phyloP scores from a whole-genome alignment of 37 sponge, comb jelly and placozoan genomes.

The Halisarca cf. caerulea region DNA sequence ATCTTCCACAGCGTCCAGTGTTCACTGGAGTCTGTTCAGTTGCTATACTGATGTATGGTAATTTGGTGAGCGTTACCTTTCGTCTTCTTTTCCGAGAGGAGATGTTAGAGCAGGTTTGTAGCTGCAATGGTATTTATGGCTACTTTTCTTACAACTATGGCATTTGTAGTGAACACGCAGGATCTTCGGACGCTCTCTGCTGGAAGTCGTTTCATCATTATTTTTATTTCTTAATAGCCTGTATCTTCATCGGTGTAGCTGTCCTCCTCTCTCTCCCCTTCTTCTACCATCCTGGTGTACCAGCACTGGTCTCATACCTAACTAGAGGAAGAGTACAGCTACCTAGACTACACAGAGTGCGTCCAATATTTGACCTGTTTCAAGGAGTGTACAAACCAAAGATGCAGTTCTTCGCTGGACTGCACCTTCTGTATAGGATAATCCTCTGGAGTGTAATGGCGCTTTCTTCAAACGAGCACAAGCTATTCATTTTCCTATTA shows the following conservation, averaged over 20 bases:
- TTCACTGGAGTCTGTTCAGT: background rate
- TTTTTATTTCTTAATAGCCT: background rate
- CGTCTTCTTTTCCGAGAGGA: background rate
- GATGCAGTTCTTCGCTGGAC: slow-evolving; percentile 5
- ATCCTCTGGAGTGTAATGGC: background rate
- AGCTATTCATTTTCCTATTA: background rate
- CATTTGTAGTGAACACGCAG: too few species aligned
- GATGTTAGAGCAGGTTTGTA: too few species aligned
- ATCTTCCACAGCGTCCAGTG: background rate
- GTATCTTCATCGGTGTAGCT: background rate
- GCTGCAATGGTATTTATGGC: too few species aligned
- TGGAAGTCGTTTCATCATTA: background rate
- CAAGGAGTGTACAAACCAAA: slow-evolving; percentile 22
- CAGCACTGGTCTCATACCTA: background rate
- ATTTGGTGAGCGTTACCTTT: background rate
- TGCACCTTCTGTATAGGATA: slow-evolving; percentile 8
- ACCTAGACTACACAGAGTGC: background rate
- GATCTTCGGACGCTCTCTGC: too few species aligned
- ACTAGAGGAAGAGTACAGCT: background rate
- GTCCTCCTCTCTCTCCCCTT: background rate
- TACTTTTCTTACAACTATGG: too few species aligned
- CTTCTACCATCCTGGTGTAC: slow-evolving; percentile 4
- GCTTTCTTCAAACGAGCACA: background rate
- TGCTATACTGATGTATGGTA: background rate
- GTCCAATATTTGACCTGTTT: background rate